Percentiles rank a stretch among this genome's conserved stretches.
phyloP scores from a whole-genome alignment of 2,888 invertebrate species.

The Diogma glabrata region DNA sequence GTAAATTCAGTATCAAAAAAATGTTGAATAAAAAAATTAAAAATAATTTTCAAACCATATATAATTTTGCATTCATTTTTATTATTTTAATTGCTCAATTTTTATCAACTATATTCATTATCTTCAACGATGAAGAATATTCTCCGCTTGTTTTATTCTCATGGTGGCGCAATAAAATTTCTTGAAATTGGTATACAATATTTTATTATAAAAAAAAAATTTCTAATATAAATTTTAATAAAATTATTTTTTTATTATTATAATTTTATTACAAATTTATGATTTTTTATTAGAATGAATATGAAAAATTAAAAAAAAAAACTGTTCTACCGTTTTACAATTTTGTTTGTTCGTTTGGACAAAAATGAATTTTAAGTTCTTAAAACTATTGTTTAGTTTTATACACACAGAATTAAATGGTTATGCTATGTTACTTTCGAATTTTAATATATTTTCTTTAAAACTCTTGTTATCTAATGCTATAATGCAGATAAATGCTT shows the following conservation, averaged over 20 bases:
- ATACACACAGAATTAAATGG: no score
- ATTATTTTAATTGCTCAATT: conserved; percentile 6
- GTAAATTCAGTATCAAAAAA: no score
- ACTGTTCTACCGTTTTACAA: no score
- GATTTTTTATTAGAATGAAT: no score
- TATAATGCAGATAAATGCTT: no score
- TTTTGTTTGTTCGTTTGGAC: no score
- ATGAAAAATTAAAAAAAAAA: no score
- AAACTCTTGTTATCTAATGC: no score
- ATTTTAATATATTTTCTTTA: no score
- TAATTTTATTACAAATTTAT: conserved; percentile 8
- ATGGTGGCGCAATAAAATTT: conserved; percentile 27
- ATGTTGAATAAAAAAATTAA: neutral
- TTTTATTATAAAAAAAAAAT: conserved; percentile 16
- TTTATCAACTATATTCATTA: conserved; percentile 21
- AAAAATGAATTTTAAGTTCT: no score
- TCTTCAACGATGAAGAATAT: conserved; percentile 23
- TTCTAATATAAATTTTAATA: conserved; percentile 15
- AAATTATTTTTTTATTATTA: conserved; percentile 5
- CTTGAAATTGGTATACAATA: conserved; percentile 23
- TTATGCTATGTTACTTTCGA: no score
- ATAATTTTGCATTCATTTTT: conserved; percentile 6
- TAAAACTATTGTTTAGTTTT: no score
- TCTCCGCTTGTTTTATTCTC: conserved; percentile 25
- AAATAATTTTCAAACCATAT: neutral